Evolutionary conservation across 2,797 vertebrate species (phyloP).

Genomic region (Naso thynnoides): DNA sequence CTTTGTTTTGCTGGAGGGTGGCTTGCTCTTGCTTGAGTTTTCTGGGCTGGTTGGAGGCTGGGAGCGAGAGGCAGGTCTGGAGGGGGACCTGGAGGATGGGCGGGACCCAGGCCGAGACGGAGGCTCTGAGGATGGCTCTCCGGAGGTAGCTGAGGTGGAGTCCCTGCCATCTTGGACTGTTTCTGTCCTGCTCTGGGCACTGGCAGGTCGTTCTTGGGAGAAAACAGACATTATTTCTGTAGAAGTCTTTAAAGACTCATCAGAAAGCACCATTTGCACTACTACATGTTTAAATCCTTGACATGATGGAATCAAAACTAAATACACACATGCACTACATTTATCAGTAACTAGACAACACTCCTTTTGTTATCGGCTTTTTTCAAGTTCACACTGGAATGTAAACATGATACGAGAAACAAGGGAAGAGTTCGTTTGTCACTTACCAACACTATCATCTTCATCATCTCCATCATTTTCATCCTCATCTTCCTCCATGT

Average conservation of each 20-base stretch:
- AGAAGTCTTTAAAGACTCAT: not conserved
- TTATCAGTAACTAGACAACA: not conserved
- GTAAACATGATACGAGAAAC: not conserved
- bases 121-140: slow-evolving; percentile 86
- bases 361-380: not conserved
- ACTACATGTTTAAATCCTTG: not conserved
- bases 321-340: not conserved
- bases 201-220: slow-evolving; percentile 87
- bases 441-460: slow-evolving; percentile 79
- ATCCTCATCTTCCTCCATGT: slow-evolving; percentile 77
- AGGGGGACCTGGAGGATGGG: slow-evolving; percentile 82
- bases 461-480: slow-evolving; percentile 82
- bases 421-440: not conserved
- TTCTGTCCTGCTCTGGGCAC: slow-evolving; percentile 85
- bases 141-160: slow-evolving; percentile 93
- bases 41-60: slow-evolving; percentile 67
- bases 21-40: slow-evolving; percentile 79
- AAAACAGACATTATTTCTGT: slow-evolving; percentile 12
- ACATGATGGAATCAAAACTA: not conserved
- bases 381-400: not conserved
- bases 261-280: not conserved
- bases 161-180: slow-evolving; percentile 82
- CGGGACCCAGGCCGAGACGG: slow-evolving; percentile 86
- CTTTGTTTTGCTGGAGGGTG: slow-evolving; percentile 88
- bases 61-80: slow-evolving; percentile 74